These are phyloP conservation scores for Zophobas atratus DNA, from an alignment of 1,140 invertebrate species.

Conservation along the genomic window DNA sequence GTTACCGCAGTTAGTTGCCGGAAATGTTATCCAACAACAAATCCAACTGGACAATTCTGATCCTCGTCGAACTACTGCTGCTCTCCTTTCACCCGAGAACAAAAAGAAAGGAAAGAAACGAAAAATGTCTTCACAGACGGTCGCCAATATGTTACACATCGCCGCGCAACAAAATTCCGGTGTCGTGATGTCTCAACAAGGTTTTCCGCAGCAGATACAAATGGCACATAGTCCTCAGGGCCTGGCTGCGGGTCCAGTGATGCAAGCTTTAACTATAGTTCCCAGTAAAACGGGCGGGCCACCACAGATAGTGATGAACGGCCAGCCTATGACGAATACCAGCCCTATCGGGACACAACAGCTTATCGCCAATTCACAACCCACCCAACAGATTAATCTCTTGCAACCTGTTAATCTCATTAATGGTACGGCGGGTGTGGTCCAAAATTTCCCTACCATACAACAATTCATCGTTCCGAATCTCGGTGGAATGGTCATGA, in stretches of 20 bases:
- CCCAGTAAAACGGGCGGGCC: constrained; percentile 81
- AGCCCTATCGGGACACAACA: constrained; percentile 78
- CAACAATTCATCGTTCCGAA: constrained; percentile 89
- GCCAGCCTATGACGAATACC: constrained; percentile 72
- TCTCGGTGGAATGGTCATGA: constrained; percentile 72
- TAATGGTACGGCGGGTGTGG: constrained; percentile 79
- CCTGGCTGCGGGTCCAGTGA: constrained; percentile 74
- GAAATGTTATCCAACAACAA: constrained; percentile 77
- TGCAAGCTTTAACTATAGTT: constrained; percentile 83
- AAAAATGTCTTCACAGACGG: constrained; percentile 79
- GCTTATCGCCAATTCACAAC: constrained; percentile 79
- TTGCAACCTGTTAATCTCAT: constrained; percentile 86
- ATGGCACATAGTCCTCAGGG: constrained; percentile 74
- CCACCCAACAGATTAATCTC: constrained; percentile 83
- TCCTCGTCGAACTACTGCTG: constrained; percentile 65
- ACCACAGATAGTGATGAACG: constrained; percentile 81
- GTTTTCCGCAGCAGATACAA: constrained; percentile 77
- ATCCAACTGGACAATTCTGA: constrained; percentile 68
- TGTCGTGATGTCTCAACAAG: constrained; percentile 69
- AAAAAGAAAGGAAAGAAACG: constrained; percentile 84
- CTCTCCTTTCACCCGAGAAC: constrained; percentile 78
- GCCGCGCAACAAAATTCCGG: constrained; percentile 71
- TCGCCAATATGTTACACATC: constrained; percentile 83
- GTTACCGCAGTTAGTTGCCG: constrained; percentile 77
- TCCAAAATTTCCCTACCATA: constrained; percentile 84